Conservation (phyloP, 2,113 vertebrate genomes). For the Amazona guildingii region DNA sequence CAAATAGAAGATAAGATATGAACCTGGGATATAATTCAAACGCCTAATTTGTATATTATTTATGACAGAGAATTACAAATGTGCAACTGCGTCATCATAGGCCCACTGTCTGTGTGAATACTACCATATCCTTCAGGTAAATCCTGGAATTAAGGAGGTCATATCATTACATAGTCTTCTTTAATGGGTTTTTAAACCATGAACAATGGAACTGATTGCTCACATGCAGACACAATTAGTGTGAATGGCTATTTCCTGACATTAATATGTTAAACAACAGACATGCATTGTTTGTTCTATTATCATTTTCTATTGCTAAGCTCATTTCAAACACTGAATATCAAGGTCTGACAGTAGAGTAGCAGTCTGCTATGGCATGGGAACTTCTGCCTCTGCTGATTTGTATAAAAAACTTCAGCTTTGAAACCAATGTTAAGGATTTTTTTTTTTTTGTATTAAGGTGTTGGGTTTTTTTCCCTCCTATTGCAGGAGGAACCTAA, state of each 20-base stretch:
- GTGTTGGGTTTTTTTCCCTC: too few species aligned
- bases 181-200: neutral
- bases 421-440: neutral
- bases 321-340: neutral
- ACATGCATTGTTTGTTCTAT: neutral
- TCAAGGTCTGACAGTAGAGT: neutral
- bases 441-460: neutral
- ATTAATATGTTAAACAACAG: neutral
- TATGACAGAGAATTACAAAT: neutral
- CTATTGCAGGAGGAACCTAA: neutral
- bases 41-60: neutral
- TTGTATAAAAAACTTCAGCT: rapidly evolving
- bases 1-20: neutral
- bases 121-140: neutral
- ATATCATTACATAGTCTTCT: neutral
- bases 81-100: neutral
- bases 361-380: neutral
- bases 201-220: neutral
- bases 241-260: neutral
- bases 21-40: neutral
- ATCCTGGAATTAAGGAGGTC: neutral
- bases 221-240: neutral
- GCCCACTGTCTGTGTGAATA: neutral
- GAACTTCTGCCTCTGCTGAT: neutral
- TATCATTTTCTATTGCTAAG: neutral